These are phyloP conservation scores for Galerucella calmariensis DNA, from an alignment of 2,888 invertebrate genomes.

Conservation along the genomic window DNA sequence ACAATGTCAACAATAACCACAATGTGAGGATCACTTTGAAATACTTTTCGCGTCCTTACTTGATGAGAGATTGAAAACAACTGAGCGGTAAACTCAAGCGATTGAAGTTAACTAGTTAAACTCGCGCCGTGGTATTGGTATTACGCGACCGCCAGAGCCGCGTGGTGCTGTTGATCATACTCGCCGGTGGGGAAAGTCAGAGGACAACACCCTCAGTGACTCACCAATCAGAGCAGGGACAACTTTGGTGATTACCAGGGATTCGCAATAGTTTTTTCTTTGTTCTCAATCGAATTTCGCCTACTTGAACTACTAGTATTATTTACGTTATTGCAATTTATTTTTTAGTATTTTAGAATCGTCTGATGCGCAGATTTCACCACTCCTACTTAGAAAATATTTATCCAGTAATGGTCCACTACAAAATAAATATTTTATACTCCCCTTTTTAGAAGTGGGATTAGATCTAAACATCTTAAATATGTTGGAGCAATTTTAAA, in stretches of 20 bases:
- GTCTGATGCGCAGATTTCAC: neutral
- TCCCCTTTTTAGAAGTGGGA: no score
- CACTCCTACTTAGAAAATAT: no score
- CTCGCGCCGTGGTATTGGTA: slow-evolving; percentile 37
- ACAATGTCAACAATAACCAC: slow-evolving; percentile 41
- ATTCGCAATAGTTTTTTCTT: slow-evolving; percentile 20
- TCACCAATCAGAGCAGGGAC: slow-evolving; percentile 67
- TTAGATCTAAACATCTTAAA: no score
- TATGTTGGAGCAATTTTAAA: no score
- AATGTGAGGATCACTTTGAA: slow-evolving; percentile 36
- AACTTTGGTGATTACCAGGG: slow-evolving; percentile 65
- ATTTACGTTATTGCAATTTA: neutral
- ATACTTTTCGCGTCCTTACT: slow-evolving; percentile 35
- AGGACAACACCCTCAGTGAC: slow-evolving; percentile 68
- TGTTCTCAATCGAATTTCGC: neutral
- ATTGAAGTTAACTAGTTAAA: slow-evolving; percentile 45
- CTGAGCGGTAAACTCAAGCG: slow-evolving; percentile 39
- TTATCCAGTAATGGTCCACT: no score
- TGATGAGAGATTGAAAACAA: slow-evolving; percentile 34
- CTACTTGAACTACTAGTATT: neutral
- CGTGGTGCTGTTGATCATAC: slow-evolving; percentile 46
- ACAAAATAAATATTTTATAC: no score
- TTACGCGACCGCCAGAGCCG: slow-evolving; percentile 40
- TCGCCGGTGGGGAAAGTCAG: slow-evolving; percentile 58
- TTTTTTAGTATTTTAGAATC: neutral